phyloP scores from a whole-genome alignment of 1,140 invertebrate species.

The Pantala flavescens region DNA sequence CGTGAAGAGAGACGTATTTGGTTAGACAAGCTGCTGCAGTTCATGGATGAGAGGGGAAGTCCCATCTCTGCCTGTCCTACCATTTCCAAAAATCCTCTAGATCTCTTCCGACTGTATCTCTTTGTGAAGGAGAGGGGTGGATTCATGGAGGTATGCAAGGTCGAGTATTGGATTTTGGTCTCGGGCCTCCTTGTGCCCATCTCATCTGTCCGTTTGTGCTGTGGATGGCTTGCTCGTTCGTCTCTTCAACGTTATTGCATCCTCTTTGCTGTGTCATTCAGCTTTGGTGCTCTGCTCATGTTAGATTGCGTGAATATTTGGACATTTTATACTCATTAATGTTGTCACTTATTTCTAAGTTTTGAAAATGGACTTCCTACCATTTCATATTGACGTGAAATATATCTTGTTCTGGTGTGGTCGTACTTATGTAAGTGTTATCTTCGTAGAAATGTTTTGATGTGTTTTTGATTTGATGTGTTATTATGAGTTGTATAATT shows the following conservation, averaged over 20 bases:
- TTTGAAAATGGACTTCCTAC: too few relatives aligned
- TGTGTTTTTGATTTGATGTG: too few relatives aligned
- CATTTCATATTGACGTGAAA: too few relatives aligned
- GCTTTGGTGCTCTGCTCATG: neutral
- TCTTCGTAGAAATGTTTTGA: too few relatives aligned
- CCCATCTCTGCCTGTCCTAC: conserved; percentile 91
- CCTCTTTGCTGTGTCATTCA: neutral
- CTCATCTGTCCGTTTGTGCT: neutral
- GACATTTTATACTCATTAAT: neutral
- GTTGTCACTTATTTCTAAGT: too few relatives aligned
- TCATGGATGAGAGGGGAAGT: conserved; percentile 86
- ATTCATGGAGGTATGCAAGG: conserved; percentile 89
- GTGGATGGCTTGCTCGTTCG: neutral
- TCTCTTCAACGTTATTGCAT: neutral
- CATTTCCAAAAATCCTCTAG: conserved; percentile 95
- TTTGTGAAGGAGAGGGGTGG: conserved; percentile 92
- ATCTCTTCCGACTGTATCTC: conserved; percentile 91
- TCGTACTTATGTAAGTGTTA: too few relatives aligned
- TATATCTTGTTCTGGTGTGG: too few relatives aligned
- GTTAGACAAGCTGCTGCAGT: conserved; percentile 83
- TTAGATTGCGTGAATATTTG: neutral
- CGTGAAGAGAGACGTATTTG: conserved; percentile 81
- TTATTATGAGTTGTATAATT: too few relatives aligned
- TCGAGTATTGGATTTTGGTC: conserved; percentile 40
- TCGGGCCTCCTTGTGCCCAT: neutral